Conservation (phyloP, 2,888 invertebrate genomes). For the Eilema griseolum region DNA sequence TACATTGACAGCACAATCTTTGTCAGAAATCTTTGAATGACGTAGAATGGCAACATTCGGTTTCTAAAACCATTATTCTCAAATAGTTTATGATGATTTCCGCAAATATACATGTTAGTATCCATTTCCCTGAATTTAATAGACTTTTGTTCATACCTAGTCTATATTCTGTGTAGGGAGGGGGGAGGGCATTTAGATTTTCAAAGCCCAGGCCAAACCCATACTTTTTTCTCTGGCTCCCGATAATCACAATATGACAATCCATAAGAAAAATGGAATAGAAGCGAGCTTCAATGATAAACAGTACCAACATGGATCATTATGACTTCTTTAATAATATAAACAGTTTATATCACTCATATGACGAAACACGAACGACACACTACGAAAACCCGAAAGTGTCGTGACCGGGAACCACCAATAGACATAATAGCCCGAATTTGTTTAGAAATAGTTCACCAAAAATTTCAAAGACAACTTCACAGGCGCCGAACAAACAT, state of each 20-base stretch:
- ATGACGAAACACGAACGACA: not conserved
- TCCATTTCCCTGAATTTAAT: too few species aligned
- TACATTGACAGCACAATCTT: conserved; percentile 10
- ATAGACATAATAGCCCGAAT: not conserved
- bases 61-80: not conserved
- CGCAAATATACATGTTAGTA: not conserved
- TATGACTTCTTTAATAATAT: too few species aligned
- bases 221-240: too few species aligned
- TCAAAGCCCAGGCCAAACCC: too few species aligned
- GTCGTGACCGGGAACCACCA: not conserved
- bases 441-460: conserved; percentile 1
- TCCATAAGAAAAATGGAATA: not conserved
- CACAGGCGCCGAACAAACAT: conserved; percentile 14
- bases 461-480: not conserved
- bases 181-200: too few species aligned
- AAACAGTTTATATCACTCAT: too few species aligned
- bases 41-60: not conserved
- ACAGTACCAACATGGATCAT: too few species aligned
- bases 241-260: too few species aligned
- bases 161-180: too few species aligned
- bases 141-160: too few species aligned
- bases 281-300: too few species aligned
- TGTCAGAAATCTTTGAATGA: conserved; percentile 11
- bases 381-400: not conserved
- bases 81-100: not conserved